Percentiles rank a stretch among this genome's conserved stretches.
phyloP scores from a whole-genome alignment of 2,113 vertebrate species.

The human (Homo sapiens) region DNA sequence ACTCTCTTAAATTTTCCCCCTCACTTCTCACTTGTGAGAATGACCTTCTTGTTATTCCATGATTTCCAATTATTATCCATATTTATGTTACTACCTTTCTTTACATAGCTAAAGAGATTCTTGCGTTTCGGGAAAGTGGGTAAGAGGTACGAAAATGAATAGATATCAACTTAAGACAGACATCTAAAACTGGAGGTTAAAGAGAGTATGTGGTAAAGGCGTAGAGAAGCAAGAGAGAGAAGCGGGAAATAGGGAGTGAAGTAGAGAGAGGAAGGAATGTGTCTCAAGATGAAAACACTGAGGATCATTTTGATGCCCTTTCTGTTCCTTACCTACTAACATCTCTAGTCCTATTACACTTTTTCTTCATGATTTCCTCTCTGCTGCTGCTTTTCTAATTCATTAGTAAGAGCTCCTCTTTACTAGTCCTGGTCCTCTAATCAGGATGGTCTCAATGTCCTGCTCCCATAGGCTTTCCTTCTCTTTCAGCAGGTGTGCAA shows the following conservation, averaged over 20 bases:
- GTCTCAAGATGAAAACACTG: neutral
- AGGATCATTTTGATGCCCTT: neutral
- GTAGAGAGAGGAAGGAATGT: neutral
- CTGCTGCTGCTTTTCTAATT: neutral
- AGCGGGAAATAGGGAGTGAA: neutral
- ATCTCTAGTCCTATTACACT: neutral
- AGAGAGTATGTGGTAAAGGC: neutral
- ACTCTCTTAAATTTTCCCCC: neutral
- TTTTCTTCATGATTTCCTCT: slow-evolving; percentile 4
- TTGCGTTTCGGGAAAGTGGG: neutral
- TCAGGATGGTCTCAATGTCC: neutral
- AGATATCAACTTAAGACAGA: neutral
- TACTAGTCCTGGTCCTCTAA: neutral
- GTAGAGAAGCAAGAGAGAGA: neutral
- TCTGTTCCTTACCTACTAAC: neutral
- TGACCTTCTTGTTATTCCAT: neutral
- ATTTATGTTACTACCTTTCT: neutral
- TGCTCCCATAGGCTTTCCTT: neutral
- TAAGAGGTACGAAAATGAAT: neutral
- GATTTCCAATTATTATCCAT: neutral
- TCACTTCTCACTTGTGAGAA: neutral
- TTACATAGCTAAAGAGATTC: neutral
- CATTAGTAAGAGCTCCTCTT: too few relatives aligned
- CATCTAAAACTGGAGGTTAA: neutral
- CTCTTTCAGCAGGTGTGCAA: neutral